Evolutionary conservation across 2,113 vertebrate genomes (phyloP).

Genomic region (Turdus rufiventris): DNA sequence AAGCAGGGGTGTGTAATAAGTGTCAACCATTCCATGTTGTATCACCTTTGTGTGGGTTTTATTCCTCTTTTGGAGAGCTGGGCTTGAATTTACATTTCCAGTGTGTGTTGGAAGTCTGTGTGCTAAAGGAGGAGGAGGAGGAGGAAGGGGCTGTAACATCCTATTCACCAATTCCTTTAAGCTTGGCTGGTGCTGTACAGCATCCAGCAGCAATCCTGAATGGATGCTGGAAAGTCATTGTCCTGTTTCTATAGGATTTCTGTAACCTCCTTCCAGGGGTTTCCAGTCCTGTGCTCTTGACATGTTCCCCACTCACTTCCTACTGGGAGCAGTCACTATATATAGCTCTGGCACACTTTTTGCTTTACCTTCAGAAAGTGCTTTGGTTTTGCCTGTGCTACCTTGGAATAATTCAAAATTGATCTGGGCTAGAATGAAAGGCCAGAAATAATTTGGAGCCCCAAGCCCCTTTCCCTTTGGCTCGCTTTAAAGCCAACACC

Average conservation of each 20-base stretch:
- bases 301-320: background rate
- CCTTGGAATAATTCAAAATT: background rate
- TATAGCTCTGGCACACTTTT: conserved; percentile 24
- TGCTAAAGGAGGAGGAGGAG: background rate
- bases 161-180: background rate
- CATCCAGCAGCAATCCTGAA: background rate
- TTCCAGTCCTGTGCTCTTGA: conserved; percentile 32
- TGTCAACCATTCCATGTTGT: background rate
- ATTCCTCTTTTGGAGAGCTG: background rate
- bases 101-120: fast-evolving
- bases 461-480: background rate
- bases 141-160: background rate
- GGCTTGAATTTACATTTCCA: background rate
- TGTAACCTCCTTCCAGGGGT: conserved; percentile 27
- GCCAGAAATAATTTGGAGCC: background rate
- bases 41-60: background rate
- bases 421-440: background rate
- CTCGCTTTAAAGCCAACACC: background rate
- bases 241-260: conserved; percentile 11
- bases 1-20: background rate
- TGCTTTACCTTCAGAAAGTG: background rate
- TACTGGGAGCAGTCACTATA: background rate
- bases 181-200: background rate
- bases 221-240: background rate
- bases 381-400: background rate